Evolutionary conservation across 2,797 vertebrate species (phyloP).

Genomic region (Malacoraja senta): DNA sequence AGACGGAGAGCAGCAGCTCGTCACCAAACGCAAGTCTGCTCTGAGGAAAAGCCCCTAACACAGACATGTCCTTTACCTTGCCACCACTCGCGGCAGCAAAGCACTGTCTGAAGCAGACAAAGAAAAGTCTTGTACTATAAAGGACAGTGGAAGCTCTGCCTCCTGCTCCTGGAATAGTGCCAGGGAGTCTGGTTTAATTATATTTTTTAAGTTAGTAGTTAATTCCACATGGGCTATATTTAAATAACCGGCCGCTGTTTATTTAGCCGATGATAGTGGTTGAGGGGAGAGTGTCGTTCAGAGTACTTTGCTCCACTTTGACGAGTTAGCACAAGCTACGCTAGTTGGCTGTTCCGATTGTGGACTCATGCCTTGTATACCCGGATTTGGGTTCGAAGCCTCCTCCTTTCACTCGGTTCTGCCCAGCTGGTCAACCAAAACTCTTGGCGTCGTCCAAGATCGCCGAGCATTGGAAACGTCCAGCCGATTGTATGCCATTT

Average conservation of each 20-base stretch:
- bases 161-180: too few species aligned
- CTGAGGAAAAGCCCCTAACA: neutral
- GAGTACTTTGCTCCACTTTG: neutral
- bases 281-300: neutral
- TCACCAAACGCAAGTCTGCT: constrained; percentile 25
- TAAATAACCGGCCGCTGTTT: neutral
- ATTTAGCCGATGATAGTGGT: neutral
- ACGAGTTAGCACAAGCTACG: neutral
- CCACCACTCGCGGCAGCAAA: too few species aligned
- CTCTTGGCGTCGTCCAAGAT: too few species aligned
- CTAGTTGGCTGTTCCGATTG: neutral
- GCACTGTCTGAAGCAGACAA: neutral
- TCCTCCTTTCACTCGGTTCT: too few species aligned
- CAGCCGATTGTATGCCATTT: neutral
- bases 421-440: neutral
- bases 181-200: neutral
- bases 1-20: neutral
- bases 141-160: neutral
- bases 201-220: neutral
- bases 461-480: neutral
- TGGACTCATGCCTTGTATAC: neutral
- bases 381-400: neutral
- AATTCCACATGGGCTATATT: too few species aligned
- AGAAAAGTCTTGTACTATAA: too few species aligned
- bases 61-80: neutral